phyloP scores from a whole-genome alignment of 2,113 vertebrate genomes.

The Nesospiza acunhae region DNA sequence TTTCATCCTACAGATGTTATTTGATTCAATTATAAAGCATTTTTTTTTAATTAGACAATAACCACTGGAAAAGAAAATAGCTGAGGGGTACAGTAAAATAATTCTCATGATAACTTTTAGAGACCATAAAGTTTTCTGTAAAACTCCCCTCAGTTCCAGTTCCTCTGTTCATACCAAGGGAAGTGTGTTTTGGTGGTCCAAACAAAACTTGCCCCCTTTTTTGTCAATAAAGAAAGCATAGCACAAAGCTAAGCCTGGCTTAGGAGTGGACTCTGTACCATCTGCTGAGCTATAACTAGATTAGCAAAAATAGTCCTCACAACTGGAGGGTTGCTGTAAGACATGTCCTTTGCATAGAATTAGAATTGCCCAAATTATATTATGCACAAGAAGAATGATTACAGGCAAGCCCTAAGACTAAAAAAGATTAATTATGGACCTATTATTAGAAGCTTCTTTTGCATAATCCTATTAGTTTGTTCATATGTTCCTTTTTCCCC shows the following conservation, averaged over 20 bases:
- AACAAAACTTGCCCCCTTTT: not conserved
- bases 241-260: not conserved
- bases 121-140: not conserved
- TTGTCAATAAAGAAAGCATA: not conserved
- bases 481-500: slow-evolving; percentile 19
- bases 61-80: not conserved
- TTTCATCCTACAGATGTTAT: not conserved
- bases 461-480: slow-evolving; percentile 50
- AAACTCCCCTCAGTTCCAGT: not conserved
- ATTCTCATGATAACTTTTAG: not conserved
- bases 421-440: slow-evolving; percentile 57
- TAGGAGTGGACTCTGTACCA: not conserved
- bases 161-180: not conserved
- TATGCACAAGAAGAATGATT: slow-evolving; percentile 50
- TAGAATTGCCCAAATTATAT: slow-evolving; percentile 16
- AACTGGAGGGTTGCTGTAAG: slow-evolving; percentile 6
- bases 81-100: not conserved
- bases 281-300: slow-evolving; percentile 10
- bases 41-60: not conserved
- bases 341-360: slow-evolving; percentile 34
- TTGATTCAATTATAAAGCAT: not conserved
- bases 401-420: slow-evolving; percentile 15
- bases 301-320: slow-evolving; percentile 11
- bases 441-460: slow-evolving; percentile 60
- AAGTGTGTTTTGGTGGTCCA: not conserved